phyloP scores from a whole-genome alignment of 1,140 invertebrate species.

The Neodiprion fabricii region DNA sequence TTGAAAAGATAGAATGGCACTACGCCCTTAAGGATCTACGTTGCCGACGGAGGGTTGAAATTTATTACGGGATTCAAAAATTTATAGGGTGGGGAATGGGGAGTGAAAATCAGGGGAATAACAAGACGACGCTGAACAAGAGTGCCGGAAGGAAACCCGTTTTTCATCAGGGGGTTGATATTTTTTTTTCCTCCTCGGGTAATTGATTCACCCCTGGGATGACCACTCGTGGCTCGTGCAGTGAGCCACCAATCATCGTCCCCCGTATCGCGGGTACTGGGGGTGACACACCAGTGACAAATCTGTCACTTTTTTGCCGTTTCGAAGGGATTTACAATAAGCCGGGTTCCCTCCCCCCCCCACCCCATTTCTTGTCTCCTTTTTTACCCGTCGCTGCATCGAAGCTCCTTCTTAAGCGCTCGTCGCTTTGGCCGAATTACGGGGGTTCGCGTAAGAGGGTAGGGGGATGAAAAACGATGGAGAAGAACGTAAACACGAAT shows the following conservation, averaged over 20 bases:
- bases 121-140: too few relatives aligned
- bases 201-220: background rate
- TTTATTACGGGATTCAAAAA: too few relatives aligned
- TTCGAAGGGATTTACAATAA: constrained; percentile 11
- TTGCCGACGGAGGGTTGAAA: too few relatives aligned
- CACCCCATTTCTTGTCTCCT: background rate
- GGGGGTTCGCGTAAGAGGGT: too few relatives aligned
- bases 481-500: background rate
- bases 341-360: background rate
- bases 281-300: constrained; percentile 6
- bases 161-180: background rate
- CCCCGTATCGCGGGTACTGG: background rate
- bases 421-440: too few relatives aligned
- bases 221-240: background rate
- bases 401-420: too few relatives aligned
- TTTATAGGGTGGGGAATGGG: too few relatives aligned
- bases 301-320: constrained; percentile 13
- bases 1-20: background rate
- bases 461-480: too few relatives aligned
- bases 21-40: too few relatives aligned
- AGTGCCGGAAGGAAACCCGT: too few relatives aligned
- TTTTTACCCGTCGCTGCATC: background rate
- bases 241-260: background rate
- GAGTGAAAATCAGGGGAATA: too few relatives aligned
- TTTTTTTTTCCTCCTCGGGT: background rate